Evolutionary conservation across 2,888 invertebrate genomes (phyloP).

Genomic region (Phyllotreta cruciferae): DNA sequence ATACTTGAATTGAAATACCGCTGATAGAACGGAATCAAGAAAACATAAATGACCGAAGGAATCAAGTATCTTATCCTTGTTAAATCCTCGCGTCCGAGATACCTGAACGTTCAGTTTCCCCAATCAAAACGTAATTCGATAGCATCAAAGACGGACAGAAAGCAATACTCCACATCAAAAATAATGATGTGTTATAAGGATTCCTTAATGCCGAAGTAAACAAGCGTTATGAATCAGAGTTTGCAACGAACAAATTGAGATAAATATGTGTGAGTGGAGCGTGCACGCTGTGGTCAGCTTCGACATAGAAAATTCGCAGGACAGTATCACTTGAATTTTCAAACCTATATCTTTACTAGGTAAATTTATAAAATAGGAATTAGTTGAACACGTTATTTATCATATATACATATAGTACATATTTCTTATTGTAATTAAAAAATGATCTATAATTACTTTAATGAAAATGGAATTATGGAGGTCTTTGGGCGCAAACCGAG

Average conservation of each 20-base stretch:
- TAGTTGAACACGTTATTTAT: no score
- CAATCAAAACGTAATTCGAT: constrained; percentile 59
- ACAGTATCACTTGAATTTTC: not conserved
- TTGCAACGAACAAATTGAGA: constrained; percentile 53
- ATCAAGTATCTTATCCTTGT: constrained; percentile 54
- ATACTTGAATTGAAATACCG: constrained; percentile 42
- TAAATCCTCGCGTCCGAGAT: constrained; percentile 50
- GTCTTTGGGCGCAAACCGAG: constrained; percentile 33
- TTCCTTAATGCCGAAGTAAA: constrained; percentile 54
- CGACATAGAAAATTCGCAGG: constrained; percentile 21
- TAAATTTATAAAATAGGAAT: no score
- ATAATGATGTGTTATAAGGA: constrained; percentile 59
- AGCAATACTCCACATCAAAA: constrained; percentile 56
- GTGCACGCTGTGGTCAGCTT: constrained; percentile 26
- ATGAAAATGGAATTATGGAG: no score
- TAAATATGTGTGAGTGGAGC: constrained; percentile 50
- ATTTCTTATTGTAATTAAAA: no score
- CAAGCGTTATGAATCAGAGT: constrained; percentile 50
- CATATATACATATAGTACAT: no score
- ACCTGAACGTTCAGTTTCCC: constrained; percentile 54
- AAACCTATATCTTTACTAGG: not conserved
- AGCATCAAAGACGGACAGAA: constrained; percentile 50
- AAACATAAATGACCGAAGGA: constrained; percentile 52
- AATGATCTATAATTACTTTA: no score
- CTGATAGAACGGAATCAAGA: constrained; percentile 39